These are phyloP conservation scores for Aurelia aurita complex sp. Pacific DNA, from an alignment of 30 jellyfish, hydroid and myxozoan species.

Conservation along the genomic window DNA sequence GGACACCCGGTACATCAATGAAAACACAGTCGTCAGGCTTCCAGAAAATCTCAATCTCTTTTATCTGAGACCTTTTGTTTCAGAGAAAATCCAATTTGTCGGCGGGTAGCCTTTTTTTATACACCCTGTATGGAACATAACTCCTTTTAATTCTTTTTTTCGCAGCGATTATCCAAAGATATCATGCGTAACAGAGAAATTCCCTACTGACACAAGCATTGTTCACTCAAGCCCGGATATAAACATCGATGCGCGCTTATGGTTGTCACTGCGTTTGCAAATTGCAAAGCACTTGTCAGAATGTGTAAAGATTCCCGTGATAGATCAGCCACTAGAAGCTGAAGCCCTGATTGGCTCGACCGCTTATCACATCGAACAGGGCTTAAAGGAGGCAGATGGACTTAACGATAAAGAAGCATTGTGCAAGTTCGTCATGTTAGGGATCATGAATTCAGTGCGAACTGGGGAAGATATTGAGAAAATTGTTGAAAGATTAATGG, in stretches of 20 bases:
- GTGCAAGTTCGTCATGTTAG: slow-evolving; percentile 32
- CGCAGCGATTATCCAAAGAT: slow-evolving; percentile 15
- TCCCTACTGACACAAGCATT: slow-evolving; percentile 18
- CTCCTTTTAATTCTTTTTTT: neutral
- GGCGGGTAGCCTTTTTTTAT: too few species aligned
- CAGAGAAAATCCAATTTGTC: too few species aligned
- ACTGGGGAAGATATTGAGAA: slow-evolving; percentile 60
- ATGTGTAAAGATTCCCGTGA: slow-evolving; percentile 41
- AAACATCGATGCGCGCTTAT: slow-evolving; percentile 51
- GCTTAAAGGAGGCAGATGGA: slow-evolving; percentile 62
- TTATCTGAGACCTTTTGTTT: too few species aligned
- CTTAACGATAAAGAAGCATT: slow-evolving; percentile 24
- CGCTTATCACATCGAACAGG: slow-evolving; percentile 60
- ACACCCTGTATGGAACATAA: neutral
- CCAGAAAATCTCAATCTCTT: too few species aligned
- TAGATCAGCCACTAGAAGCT: slow-evolving; percentile 22
- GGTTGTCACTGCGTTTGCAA: slow-evolving; percentile 45
- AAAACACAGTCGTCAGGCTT: too few species aligned
- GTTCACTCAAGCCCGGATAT: slow-evolving; percentile 26
- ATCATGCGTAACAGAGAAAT: slow-evolving; percentile 21
- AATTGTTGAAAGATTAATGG: slow-evolving; percentile 31
- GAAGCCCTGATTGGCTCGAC: slow-evolving; percentile 34
- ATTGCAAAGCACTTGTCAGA: slow-evolving; percentile 27
- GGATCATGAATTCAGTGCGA: slow-evolving; percentile 23
- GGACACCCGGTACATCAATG: too few species aligned